Evolutionary conservation across 1,140 invertebrate genomes (phyloP).

Genomic region (Drosophila parvula): DNA sequence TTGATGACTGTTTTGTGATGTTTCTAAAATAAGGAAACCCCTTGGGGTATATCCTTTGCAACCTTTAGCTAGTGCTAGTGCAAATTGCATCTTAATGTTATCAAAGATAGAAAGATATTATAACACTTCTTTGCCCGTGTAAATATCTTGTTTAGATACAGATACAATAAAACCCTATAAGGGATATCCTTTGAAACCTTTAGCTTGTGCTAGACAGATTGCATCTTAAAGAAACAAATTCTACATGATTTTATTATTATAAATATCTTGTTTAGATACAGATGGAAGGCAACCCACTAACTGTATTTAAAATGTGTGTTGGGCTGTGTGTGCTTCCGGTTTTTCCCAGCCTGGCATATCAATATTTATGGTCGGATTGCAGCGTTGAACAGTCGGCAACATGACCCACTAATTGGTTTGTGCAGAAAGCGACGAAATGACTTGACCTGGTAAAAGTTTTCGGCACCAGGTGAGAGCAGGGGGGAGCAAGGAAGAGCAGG

Average conservation of each 20-base stretch:
- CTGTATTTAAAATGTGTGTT: conserved; percentile 1
- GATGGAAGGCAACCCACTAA: not conserved
- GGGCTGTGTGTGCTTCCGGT: not conserved
- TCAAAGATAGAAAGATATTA: no score
- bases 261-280: not conserved
- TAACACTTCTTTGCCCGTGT: no score
- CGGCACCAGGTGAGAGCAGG: conserved; percentile 5
- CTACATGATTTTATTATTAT: no score
- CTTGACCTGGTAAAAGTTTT: conserved; percentile 76
- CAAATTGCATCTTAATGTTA: no score
- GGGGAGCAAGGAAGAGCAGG: no score
- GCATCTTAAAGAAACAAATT: no score
- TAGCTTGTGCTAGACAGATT: no score
- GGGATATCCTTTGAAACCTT: not conserved
- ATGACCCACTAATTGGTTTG: conserved; percentile 78
- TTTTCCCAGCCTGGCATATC: conserved; percentile 4
- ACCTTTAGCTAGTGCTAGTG: not conserved
- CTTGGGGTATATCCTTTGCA: not conserved
- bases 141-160: no score
- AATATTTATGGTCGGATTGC: conserved; percentile 39
- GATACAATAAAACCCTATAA: no score
- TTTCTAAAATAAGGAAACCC: not conserved
- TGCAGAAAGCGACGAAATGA: conserved; percentile 50
- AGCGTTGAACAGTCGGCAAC: conserved; percentile 33
- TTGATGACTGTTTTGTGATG: conserved; percentile 2